Conservation (phyloP, 2,888 invertebrate species). For the Proisotoma minuta region DNA sequence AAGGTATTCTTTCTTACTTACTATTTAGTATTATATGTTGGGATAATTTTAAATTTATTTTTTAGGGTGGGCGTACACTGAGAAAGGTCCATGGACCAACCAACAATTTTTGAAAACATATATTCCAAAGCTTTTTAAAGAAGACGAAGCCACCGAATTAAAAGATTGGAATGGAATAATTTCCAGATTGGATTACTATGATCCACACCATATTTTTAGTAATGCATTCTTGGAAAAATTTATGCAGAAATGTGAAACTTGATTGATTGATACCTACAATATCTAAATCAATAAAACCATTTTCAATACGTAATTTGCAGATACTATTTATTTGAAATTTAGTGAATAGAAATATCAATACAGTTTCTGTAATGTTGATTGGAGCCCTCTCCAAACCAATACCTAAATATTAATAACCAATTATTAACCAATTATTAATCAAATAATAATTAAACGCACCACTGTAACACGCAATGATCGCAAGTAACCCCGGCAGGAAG, state of each 20-base stretch:
- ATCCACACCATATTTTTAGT: slow-evolving; percentile 19
- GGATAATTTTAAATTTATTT: too few species aligned
- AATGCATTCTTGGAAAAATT: slow-evolving; percentile 21
- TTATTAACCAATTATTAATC: too few species aligned
- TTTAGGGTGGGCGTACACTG: slow-evolving; percentile 23
- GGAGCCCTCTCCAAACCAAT: slow-evolving; percentile 12
- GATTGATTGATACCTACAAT: not conserved
- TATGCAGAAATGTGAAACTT: not conserved
- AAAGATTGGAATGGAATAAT: slow-evolving; percentile 27
- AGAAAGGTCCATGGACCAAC: slow-evolving; percentile 19
- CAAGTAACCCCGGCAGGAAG: not conserved
- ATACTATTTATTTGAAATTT: too few species aligned
- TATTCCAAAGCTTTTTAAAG: slow-evolving; percentile 18
- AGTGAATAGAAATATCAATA: slow-evolving; percentile 14
- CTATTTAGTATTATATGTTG: too few species aligned
- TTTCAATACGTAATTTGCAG: too few species aligned
- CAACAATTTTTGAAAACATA: slow-evolving; percentile 10
- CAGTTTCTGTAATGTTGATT: slow-evolving; percentile 17
- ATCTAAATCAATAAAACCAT: too few species aligned
- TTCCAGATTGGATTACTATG: slow-evolving; percentile 19
- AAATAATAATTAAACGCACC: too few species aligned
- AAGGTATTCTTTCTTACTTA: too few species aligned
- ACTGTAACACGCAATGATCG: too few species aligned
- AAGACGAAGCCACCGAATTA: too few species aligned
- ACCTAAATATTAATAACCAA: too few species aligned